A percentile compares a stretch with the other conserved stretches of the same genome.
Evolutionary conservation across 2,888 invertebrate species (phyloP).

Genomic region (Lasioglossum zephyrum): DNA sequence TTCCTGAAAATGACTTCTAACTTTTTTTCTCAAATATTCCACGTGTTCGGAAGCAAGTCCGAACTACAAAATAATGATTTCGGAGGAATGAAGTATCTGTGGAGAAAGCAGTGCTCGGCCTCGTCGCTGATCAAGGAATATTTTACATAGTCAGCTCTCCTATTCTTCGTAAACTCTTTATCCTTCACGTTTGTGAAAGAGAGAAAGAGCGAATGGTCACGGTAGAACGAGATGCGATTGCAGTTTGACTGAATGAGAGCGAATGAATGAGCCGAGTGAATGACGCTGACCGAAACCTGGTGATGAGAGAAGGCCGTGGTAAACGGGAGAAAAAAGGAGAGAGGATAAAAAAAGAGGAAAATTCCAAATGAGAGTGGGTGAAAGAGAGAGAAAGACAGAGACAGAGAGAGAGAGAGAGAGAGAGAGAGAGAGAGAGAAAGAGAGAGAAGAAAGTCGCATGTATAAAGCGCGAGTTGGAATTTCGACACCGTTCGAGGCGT

Average conservation of each 20-base stretch:
- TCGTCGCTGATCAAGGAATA: constrained; percentile 22
- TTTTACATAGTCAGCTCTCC: constrained; percentile 23
- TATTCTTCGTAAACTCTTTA: constrained; percentile 35
- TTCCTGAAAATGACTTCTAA: not conserved
- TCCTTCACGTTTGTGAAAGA: constrained; percentile 23
- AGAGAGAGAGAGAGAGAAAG: not conserved
- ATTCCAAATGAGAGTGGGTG: constrained; percentile 23
- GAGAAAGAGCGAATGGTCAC: constrained; percentile 22
- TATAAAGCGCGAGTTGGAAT: constrained; percentile 2
- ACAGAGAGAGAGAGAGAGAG: not conserved
- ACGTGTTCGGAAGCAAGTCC: not conserved
- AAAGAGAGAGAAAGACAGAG: not conserved
- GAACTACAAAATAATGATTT: not conserved
- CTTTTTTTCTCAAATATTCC: not conserved
- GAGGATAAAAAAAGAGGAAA: not conserved
- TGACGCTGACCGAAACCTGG: not conserved
- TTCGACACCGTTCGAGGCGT: constrained; percentile 36
- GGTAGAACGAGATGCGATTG: constrained; percentile 1
- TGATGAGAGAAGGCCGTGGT: not conserved
- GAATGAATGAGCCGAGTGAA: constrained; percentile 34
- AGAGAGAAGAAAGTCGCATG: not conserved
- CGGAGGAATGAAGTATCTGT: not conserved
- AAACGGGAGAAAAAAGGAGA: not conserved
- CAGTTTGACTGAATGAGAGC: constrained; percentile 22
- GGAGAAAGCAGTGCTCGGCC: not conserved